These are phyloP conservation scores for Ptychadena robeensis DNA, from an alignment of 2,797 vertebrate genomes.

Conservation along the genomic window DNA sequence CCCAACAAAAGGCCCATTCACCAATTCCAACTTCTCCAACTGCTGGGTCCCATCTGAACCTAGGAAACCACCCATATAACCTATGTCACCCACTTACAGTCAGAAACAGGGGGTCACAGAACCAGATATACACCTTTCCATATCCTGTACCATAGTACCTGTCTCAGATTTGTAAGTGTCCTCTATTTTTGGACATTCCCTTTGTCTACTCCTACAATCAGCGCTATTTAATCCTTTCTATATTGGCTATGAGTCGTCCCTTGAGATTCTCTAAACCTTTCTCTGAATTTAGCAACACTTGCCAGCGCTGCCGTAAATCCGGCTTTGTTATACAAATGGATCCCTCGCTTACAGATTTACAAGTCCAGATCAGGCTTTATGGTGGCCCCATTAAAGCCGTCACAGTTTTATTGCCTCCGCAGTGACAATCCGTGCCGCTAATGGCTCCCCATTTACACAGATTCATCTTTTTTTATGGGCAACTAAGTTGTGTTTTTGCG, in stretches of 20 bases:
- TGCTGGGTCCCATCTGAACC: too few relatives aligned
- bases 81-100: background rate
- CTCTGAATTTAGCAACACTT: slow-evolving; percentile 14
- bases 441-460: slow-evolving; percentile 58
- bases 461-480: slow-evolving; percentile 61
- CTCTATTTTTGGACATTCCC: background rate
- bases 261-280: background rate
- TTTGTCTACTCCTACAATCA: background rate
- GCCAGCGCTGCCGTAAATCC: slow-evolving; percentile 38
- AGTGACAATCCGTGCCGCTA: slow-evolving; percentile 57
- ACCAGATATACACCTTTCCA: background rate
- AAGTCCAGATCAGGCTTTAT: slow-evolving; percentile 58
- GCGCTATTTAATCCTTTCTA: background rate
- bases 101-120: too few relatives aligned
- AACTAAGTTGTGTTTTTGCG: slow-evolving; percentile 55
- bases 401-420: slow-evolving; percentile 54
- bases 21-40: too few relatives aligned
- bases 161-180: background rate
- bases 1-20: too few relatives aligned
- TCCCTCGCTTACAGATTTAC: slow-evolving; percentile 55
- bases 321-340: slow-evolving; percentile 51
- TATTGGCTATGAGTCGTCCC: background rate
- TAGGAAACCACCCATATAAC: too few relatives aligned
- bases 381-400: slow-evolving; percentile 58
- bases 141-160: background rate